phyloP scores from a whole-genome alignment of 2,797 vertebrate genomes.

The Enteromius unitaeniatus region DNA sequence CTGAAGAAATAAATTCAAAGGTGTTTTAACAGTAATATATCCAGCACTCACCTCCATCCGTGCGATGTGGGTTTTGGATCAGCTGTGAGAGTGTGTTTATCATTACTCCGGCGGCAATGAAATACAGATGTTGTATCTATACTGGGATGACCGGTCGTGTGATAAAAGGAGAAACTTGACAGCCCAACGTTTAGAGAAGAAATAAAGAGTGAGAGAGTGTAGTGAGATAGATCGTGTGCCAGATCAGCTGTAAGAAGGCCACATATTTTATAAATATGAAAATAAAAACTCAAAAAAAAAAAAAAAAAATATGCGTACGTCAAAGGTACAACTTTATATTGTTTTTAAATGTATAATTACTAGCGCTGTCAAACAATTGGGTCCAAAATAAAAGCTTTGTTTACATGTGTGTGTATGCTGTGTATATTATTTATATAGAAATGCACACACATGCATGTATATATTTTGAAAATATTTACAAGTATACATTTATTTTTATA shows the following conservation, averaged over 20 bases:
- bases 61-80: conserved; percentile 33
- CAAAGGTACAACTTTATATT: background rate
- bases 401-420: no score
- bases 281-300: no score
- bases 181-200: background rate
- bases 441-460: no score
- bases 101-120: conserved; percentile 14
- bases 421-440: no score
- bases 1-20: conserved; percentile 24
- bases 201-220: background rate
- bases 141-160: background rate
- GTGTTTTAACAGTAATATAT: conserved; percentile 39
- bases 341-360: background rate
- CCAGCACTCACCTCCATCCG: conserved; percentile 16
- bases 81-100: conserved; percentile 31
- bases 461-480: no score
- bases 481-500: no score
- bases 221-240: background rate
- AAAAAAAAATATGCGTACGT: no score
- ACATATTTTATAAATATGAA: no score
- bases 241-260: background rate
- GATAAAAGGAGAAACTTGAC: conserved; percentile 10
- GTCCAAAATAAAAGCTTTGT: no score
- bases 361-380: no score
- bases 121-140: conserved; percentile 34